Conservation (phyloP, 1,140 invertebrate species). For the Spodoptera litura region DNA sequence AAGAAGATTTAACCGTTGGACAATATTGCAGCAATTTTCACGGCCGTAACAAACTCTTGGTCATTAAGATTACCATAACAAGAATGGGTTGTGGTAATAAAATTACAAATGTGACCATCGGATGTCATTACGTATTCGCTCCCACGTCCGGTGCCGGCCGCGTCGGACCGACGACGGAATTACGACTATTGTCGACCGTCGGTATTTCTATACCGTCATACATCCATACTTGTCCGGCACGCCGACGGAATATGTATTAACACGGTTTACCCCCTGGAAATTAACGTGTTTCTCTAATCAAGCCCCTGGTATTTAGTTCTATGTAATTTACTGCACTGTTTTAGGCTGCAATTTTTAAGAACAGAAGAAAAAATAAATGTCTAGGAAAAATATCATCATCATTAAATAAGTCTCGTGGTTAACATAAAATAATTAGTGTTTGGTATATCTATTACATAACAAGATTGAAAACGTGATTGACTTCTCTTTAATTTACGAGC, state of each 20-base stretch:
- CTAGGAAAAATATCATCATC: too few relatives aligned
- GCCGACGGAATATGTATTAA: conserved; percentile 26
- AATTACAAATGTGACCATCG: conserved; percentile 65
- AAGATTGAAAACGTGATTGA: too few relatives aligned
- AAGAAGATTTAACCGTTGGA: conserved; percentile 9
- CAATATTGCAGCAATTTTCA: conserved; percentile 38
- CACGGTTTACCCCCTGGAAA: neutral
- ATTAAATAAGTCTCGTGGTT: too few relatives aligned
- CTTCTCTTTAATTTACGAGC: too few relatives aligned
- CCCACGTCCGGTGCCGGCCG: conserved; percentile 57
- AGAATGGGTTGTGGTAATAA: conserved; percentile 64
- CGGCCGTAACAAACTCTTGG: conserved; percentile 47
- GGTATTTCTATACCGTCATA: conserved; percentile 42
- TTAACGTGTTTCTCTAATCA: conserved; percentile 29
- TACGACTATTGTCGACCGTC: conserved; percentile 57
- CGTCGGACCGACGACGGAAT: conserved; percentile 53
- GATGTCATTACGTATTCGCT: conserved; percentile 63
- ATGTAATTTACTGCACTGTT: neutral
- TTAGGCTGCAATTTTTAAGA: too few relatives aligned
- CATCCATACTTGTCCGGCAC: conserved; percentile 34
- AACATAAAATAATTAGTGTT: too few relatives aligned
- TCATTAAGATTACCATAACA: conserved; percentile 65
- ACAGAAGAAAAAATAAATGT: too few relatives aligned
- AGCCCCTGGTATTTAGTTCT: neutral
- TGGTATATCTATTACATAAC: too few relatives aligned